These are phyloP conservation scores for Microtus montanus DNA, from an alignment of 2,113 vertebrate genomes.

Conservation along the genomic window DNA sequence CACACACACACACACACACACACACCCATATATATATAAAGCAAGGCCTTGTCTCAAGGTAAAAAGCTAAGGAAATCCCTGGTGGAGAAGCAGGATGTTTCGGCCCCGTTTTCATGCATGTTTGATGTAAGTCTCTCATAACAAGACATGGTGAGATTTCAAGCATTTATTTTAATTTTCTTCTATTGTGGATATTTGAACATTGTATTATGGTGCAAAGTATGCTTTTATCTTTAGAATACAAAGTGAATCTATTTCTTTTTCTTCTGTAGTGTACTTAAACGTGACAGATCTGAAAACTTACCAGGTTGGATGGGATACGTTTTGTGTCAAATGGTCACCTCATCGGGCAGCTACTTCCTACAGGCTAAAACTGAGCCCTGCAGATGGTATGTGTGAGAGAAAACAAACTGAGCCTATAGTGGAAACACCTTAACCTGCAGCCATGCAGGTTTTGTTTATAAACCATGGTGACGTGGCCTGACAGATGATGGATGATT, in stretches of 20 bases:
- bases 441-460: background rate
- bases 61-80: background rate
- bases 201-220: background rate
- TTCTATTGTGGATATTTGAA: background rate
- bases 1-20: accelerated
- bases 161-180: background rate
- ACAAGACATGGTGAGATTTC: background rate
- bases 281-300: constrained; percentile 94
- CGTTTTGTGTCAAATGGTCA: constrained; percentile 94
- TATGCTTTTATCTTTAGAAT: background rate
- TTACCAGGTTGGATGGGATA: constrained; percentile 91
- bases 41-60: background rate
- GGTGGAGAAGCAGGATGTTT: background rate
- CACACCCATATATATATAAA: too few relatives aligned
- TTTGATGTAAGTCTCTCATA: constrained; percentile 8
- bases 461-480: background rate
- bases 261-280: constrained; percentile 90
- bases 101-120: background rate
- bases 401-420: background rate
- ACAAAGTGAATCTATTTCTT: constrained; percentile 10
- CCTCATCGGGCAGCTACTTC: constrained; percentile 94
- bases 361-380: constrained; percentile 94
- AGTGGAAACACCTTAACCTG: background rate
- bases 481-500: background rate
- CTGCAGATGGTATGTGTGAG: constrained; percentile 88